Percentiles rank a stretch among this genome's conserved stretches.
Evolutionary conservation across 2,797 vertebrate genomes (phyloP).

Genomic region (Typhlichthys subterraneus): DNA sequence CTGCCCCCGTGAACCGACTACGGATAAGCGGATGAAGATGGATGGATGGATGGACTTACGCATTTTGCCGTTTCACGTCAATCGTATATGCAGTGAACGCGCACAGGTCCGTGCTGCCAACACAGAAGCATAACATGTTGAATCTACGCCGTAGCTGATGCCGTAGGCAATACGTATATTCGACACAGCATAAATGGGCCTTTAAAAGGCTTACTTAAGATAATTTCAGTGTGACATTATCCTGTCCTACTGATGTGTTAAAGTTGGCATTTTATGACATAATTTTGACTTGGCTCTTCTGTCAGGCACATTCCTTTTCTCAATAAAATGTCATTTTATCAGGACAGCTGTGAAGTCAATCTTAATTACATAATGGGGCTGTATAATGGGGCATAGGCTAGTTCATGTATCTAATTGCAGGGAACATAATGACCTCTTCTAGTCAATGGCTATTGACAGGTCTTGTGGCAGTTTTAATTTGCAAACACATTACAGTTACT

Average conservation of each 20-base stretch:
- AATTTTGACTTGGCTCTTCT: slow-evolving; percentile 1
- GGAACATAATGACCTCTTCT: slow-evolving; percentile 53
- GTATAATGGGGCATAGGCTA: slow-evolving; percentile 52
- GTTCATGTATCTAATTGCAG: slow-evolving; percentile 68
- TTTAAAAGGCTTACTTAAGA: too few relatives aligned
- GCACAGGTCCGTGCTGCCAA: too few relatives aligned
- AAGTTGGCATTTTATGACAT: too few relatives aligned
- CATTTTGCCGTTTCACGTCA: too few relatives aligned
- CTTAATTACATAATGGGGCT: slow-evolving; percentile 56
- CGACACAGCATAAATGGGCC: too few relatives aligned
- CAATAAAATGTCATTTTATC: slow-evolving; percentile 35
- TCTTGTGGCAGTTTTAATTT: slow-evolving; percentile 55
- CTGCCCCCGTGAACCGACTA: too few relatives aligned
- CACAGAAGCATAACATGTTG: too few relatives aligned
- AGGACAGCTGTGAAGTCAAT: slow-evolving; percentile 31
- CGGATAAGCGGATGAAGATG: too few relatives aligned
- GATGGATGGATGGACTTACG: too few relatives aligned
- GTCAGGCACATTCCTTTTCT: slow-evolving; percentile 15
- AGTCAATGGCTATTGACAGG: slow-evolving; percentile 61
- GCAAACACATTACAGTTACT: slow-evolving; percentile 16
- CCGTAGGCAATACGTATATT: too few relatives aligned
- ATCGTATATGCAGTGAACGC: too few relatives aligned
- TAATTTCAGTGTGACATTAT: slow-evolving; percentile 6
- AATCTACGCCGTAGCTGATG: too few relatives aligned
- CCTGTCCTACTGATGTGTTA: not conserved